Percentiles rank a stretch among this genome's conserved stretches.
phyloP scores from a whole-genome alignment of 2,888 invertebrate species.

The Metallyticus violacea region DNA sequence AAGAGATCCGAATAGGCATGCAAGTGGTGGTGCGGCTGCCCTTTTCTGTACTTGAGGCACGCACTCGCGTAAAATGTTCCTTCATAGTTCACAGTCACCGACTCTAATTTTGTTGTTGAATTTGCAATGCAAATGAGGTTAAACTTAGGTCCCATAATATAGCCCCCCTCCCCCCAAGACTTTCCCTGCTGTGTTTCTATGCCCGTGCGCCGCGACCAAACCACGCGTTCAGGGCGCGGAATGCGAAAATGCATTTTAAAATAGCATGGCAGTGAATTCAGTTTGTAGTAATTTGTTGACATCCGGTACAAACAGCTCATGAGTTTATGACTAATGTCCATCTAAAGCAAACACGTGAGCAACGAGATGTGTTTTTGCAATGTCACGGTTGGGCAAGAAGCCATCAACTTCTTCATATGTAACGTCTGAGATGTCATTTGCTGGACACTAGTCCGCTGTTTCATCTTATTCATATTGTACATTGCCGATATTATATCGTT shows the following conservation, averaged over 20 bases:
- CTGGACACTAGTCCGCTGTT: too few species aligned
- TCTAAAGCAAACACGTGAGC: background rate
- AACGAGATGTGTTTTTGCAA: background rate
- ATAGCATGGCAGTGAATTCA: background rate
- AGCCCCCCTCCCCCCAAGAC: background rate
- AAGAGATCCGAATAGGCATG: background rate
- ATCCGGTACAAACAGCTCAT: background rate
- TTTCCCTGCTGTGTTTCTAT: background rate
- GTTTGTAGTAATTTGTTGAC: background rate
- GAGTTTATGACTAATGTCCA: background rate
- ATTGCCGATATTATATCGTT: too few species aligned
- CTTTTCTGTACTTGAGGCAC: background rate
- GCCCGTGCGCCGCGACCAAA: background rate
- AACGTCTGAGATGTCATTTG: too few species aligned
- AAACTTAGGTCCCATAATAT: slow-evolving; percentile 3
- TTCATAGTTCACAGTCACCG: slow-evolving; percentile 15
- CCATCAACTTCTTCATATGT: too few species aligned
- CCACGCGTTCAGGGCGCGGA: background rate
- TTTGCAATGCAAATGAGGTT: slow-evolving; percentile 23
- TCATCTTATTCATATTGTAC: too few species aligned
- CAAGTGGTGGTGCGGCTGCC: background rate
- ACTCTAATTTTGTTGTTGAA: slow-evolving; percentile 13
- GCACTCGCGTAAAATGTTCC: slow-evolving; percentile 8
- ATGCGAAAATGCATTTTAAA: background rate
- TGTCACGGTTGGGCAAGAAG: background rate